Base-by-base conservation (phyloP, 2,888 invertebrate species). In the Craniophora ligustri region DNA sequence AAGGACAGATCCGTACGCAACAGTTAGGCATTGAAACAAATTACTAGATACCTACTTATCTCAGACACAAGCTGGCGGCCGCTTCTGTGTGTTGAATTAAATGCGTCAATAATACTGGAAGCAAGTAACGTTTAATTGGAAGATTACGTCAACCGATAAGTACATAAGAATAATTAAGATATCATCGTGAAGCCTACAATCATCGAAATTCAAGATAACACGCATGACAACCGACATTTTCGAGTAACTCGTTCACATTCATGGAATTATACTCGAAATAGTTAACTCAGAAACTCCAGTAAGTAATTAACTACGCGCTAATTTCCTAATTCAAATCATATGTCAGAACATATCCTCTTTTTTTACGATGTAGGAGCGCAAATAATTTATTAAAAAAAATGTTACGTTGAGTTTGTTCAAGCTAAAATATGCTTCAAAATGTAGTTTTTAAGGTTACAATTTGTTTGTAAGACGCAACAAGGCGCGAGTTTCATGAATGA, bases 401-500 rank as follows among this genome's bases (percentile, higher is more conserved):
- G 53, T 62, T 57, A 47, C 47, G 4, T 18, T 2, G n/a, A 7
- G 2, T 0, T 1, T n/a, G 34, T 18, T 21, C 31, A 59, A 18
- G 10, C 32, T 4, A 49, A 63, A 68, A 16, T 36, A 16, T 16
- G 28, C 41, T 46, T 47, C 36, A 46, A 5, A 0, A 0, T 0
- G 0, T 8, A 3, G 13, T 0, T 2, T 1, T 1, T 68, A 70
- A 70, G 44, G 55, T 62, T 44, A 30, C 3, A 15, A 41, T 36
- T 75, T 18, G 45, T 49, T 54, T 67, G 53, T 7, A 10, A 23
- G 16, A 31, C 23, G 41, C 28, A 39, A 16, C 44, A 26, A 40
- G 44, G 56, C 54, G 61, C 67, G 57, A 64, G 64, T 77, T 81
- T 88, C 80, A 89, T 91, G 91, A 91, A 91, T 91, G 91, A 81